Percentiles rank a stretch among this genome's conserved stretches.
These are phyloP conservation scores for Bubo scandiacus DNA, from an alignment of 2,113 vertebrate genomes.

Conservation along the genomic window DNA sequence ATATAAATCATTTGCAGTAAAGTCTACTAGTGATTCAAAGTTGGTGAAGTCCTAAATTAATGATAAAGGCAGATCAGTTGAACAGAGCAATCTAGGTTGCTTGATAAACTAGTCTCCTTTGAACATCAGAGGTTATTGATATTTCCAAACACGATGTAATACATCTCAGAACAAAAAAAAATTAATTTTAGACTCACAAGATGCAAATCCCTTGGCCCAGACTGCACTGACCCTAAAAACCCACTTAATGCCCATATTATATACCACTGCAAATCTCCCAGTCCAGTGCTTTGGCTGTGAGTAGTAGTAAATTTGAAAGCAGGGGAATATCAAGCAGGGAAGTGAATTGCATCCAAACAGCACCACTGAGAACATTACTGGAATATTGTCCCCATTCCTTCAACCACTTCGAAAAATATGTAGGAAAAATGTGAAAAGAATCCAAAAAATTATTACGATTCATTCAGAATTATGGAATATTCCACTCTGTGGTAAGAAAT, in stretches of 20 bases:
- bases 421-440: conserved; percentile 8
- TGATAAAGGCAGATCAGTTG: not conserved
- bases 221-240: conserved; percentile 1
- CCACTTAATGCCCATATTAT: not conserved
- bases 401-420: not conserved
- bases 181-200: not conserved
- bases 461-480: not conserved
- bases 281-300: conserved; percentile 8
- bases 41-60: not conserved
- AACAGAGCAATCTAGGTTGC: not conserved
- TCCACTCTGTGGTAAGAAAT: not conserved
- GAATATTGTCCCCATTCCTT: conserved; percentile 29
- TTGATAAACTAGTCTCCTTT: not conserved
- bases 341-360: not conserved
- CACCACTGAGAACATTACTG: conserved; percentile 32
- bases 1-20: not conserved
- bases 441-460: not conserved
- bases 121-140: not conserved
- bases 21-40: not conserved
- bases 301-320: conserved; percentile 22
- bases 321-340: conserved; percentile 1
- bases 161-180: not conserved
- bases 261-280: not conserved
- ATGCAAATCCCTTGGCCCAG: not conserved
- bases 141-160: not conserved